Base-by-base conservation (phyloP, 2,888 invertebrate genomes). In the Amphipyra tragopoginis region DNA sequence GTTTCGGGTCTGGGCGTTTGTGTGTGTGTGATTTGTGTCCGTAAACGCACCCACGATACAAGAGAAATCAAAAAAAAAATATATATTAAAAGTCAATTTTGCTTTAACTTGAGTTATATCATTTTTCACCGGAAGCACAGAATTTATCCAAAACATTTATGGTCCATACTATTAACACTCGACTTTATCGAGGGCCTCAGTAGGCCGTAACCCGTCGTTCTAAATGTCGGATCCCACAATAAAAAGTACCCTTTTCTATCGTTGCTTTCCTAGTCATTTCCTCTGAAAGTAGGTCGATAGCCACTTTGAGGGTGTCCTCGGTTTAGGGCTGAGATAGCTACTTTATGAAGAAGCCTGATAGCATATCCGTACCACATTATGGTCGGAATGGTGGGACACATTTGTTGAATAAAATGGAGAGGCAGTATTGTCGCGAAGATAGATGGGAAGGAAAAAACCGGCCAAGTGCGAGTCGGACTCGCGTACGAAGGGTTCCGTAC, bases 251-350 rank as follows among this genome's bases (percentile, higher is more conserved):
- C 69, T 51, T 65, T 71, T 54, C 45, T 40, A 47, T 65, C 51
- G 49, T 43, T 70, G 73, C 39, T 50, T 50, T 40, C 70, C 70
- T 70, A 29, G 73, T 70, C 53, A 68, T 65, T 65, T 65, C 48
- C 58, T 65, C 49, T 36, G 56, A 60, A 80, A 69, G 49, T 79
- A 62, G 77, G 78, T 51, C 72, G 58, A 58, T 69, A 29, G 54
- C 58, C 58, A 74, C 58, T 73, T 68, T 45, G 40, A 42, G 58
- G 60, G 52, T 60, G 65, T 61, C 47, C 50, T 49, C 36, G 44
- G 60, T 14, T 60, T 15, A 54, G 49, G 47, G 53, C 5, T 42
- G 7, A 44, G 56, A 70, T 56, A 53, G 67, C 51, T 42, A 38
- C 44, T 62, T 66, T 70, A 67, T 67, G 61, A 26, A 45, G 54